Percentiles rank a stretch among this genome's conserved stretches.
Conservation (phyloP, 2,797 vertebrate species). For the Balearica regulorum region DNA sequence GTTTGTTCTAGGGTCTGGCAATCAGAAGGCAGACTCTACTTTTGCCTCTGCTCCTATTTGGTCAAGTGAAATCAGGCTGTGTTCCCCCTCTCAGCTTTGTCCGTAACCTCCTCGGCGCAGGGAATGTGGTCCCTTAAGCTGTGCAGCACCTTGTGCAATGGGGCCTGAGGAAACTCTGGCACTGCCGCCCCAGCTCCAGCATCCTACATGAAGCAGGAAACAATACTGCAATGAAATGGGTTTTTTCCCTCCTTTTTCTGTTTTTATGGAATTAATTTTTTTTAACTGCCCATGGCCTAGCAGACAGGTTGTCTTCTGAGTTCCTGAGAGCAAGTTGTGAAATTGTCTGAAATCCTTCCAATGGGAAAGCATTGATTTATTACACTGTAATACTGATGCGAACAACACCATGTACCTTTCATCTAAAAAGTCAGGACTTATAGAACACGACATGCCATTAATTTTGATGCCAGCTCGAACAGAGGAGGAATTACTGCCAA, state of each 20-base stretch:
- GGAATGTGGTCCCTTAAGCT: background rate
- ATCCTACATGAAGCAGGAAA: background rate
- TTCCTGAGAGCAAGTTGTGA: background rate
- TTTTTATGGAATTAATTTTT: background rate
- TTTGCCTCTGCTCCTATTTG: background rate
- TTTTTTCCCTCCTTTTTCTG: background rate
- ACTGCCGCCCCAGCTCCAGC: background rate
- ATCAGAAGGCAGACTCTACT: background rate
- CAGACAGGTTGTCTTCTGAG: background rate
- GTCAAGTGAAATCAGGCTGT: background rate
- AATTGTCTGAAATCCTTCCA: constrained; percentile 12
- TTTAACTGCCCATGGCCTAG: background rate
- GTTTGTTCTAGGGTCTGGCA: background rate
- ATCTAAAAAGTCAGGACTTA: constrained; percentile 60
- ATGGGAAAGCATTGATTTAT: constrained; percentile 54
- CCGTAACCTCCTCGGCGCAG: fast-evolving
- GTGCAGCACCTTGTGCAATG: background rate
- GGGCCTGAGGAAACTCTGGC: background rate
- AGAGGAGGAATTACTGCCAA: constrained; percentile 49
- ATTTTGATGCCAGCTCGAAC: constrained; percentile 56
- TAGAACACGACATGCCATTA: constrained; percentile 55
- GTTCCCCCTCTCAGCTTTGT: background rate
- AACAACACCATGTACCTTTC: constrained; percentile 61
- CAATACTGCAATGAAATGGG: background rate
- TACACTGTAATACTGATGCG: constrained; percentile 11